phyloP scores from a whole-genome alignment of 2,888 invertebrate species.

The Limnephilus lunatus region DNA sequence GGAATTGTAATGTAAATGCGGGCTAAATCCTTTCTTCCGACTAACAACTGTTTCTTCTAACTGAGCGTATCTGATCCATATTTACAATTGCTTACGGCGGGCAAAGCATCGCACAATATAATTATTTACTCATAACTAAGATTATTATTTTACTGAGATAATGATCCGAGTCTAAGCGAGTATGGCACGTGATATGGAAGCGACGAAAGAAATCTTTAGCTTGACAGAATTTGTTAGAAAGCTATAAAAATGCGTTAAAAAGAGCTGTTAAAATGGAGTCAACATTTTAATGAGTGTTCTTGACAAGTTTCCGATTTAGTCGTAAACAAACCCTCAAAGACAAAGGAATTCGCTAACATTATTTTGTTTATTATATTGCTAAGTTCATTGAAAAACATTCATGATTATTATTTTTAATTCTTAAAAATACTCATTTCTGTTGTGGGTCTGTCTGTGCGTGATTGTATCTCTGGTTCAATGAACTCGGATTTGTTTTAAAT shows the following conservation, averaged over 20 bases:
- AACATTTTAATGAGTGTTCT: neutral
- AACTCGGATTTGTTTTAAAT: too few relatives aligned
- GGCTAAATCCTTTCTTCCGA: neutral
- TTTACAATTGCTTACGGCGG: neutral
- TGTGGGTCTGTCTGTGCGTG: too few relatives aligned
- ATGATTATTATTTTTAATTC: neutral
- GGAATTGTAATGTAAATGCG: constrained; percentile 42
- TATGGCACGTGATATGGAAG: neutral
- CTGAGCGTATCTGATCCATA: neutral
- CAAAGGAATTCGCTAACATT: neutral
- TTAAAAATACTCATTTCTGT: neutral
- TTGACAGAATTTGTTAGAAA: neutral
- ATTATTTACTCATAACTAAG: neutral
- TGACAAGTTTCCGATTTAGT: neutral
- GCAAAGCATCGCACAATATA: neutral
- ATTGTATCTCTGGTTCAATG: too few relatives aligned
- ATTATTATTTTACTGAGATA: neutral
- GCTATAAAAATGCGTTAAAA: neutral
- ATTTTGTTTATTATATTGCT: neutral
- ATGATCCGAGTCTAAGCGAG: neutral
- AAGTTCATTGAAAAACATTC: neutral
- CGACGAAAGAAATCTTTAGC: neutral
- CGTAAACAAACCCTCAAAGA: neutral
- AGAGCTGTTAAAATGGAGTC: neutral
- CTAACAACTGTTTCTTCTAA: neutral